Percentiles rank a stretch among this genome's conserved stretches.
Conservation (phyloP, 2,113 vertebrate genomes). For the Alaudala cheleensis region DNA sequence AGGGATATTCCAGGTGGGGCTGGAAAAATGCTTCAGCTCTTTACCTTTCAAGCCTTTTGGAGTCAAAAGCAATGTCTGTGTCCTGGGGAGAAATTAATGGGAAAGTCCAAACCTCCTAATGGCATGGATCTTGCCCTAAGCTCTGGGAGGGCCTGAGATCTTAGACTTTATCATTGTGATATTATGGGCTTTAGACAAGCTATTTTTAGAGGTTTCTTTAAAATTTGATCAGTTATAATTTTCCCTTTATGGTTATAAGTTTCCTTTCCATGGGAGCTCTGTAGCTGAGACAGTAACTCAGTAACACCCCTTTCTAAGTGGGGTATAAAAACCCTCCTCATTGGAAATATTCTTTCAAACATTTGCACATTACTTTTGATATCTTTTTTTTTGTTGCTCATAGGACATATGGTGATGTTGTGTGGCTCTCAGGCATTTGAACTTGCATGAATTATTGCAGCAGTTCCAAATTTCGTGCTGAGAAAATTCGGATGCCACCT, state of each 20-base stretch:
- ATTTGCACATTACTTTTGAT: background rate
- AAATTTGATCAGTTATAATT: slow-evolving; percentile 62
- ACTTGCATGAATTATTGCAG: background rate
- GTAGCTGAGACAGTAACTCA: background rate
- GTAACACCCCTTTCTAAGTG: background rate
- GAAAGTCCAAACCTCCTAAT: slow-evolving; percentile 10
- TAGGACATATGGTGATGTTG: background rate
- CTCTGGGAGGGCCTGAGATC: background rate
- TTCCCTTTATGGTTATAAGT: slow-evolving; percentile 26
- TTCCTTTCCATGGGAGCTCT: background rate
- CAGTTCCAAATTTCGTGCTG: background rate
- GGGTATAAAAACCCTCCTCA: background rate
- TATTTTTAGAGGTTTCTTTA: slow-evolving; percentile 66
- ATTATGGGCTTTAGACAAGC: slow-evolving; percentile 37
- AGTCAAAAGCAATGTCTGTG: background rate
- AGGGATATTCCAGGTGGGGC: background rate
- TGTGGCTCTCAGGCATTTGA: background rate
- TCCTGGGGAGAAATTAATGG: background rate
- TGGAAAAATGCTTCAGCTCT: background rate
- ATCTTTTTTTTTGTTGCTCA: background rate
- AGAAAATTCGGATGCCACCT: background rate
- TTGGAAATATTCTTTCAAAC: background rate
- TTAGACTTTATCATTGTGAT: slow-evolving; percentile 52
- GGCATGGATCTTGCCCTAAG: background rate
- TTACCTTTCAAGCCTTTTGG: background rate